A percentile compares a stretch with the other conserved stretches of the same genome.
Evolutionary conservation across 2,113 vertebrate species (phyloP).

Genomic region (Corythornis madagascariensis): DNA sequence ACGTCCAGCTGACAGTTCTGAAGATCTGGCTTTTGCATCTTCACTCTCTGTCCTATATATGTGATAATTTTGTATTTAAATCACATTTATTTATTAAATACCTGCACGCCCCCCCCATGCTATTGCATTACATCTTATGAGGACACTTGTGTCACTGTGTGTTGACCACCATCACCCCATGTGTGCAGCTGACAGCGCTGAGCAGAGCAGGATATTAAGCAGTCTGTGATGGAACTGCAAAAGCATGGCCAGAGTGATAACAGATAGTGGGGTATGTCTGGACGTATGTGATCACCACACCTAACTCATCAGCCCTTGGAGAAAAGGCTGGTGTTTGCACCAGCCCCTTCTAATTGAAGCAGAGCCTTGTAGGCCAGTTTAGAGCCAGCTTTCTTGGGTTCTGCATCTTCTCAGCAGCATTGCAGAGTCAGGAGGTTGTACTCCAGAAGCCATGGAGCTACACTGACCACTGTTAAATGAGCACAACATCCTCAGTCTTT

Average conservation of each 20-base stretch:
- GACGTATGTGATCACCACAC: neutral
- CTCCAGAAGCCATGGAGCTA: accelerated
- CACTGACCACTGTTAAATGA: neutral
- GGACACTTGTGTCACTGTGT: neutral
- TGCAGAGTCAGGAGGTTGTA: neutral
- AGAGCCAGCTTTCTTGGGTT: neutral
- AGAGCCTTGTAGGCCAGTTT: neutral
- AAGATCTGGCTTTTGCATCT: neutral
- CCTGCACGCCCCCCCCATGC: neutral
- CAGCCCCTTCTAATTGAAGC: neutral
- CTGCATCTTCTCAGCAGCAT: neutral
- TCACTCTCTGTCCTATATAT: neutral
- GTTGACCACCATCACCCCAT: accelerated
- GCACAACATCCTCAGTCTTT: neutral
- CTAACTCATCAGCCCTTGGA: neutral
- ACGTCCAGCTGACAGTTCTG: neutral
- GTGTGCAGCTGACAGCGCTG: accelerated
- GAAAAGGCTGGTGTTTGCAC: neutral
- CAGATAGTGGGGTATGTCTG: neutral
- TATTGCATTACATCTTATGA: neutral
- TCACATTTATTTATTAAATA: neutral
- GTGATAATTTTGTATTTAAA: neutral
- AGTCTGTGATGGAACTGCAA: neutral
- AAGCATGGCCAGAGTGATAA: accelerated
- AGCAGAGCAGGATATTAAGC: neutral